Conservation (phyloP, 2,113 vertebrate genomes). For the Guaruba guarouba region DNA sequence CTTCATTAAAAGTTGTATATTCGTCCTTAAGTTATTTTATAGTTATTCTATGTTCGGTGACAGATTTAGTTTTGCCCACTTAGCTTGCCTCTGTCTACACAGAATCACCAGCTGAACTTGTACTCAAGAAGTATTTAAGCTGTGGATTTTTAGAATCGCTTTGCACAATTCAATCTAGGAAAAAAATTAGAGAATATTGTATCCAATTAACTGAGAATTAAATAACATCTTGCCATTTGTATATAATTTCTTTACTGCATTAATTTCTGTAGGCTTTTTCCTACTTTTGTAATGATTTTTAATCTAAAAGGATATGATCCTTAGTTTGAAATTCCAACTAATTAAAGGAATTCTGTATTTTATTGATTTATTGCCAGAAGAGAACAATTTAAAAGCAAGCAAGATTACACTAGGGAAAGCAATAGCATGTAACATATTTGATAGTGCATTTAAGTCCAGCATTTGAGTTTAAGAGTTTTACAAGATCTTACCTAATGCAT, state of each 20-base stretch:
- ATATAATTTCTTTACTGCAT: slow-evolving; percentile 23
- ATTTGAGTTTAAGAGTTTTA: not conserved
- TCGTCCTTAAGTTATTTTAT: not conserved
- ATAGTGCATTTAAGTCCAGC: not conserved
- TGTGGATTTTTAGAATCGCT: not conserved
- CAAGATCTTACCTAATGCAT: not conserved
- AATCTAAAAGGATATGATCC: not conserved
- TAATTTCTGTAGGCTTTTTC: slow-evolving; percentile 27
- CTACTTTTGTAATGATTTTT: slow-evolving; percentile 21
- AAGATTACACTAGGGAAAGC: not conserved
- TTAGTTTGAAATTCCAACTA: slow-evolving; percentile 43
- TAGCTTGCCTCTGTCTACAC: not conserved
- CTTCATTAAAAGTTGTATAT: not conserved
- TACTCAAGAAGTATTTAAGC: not conserved
- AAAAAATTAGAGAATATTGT: not conserved
- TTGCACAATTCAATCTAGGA: not conserved
- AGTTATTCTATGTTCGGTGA: not conserved
- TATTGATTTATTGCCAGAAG: slow-evolving; percentile 50
- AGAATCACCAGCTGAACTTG: not conserved
- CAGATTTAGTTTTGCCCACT: not conserved
- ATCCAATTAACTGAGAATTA: slow-evolving; percentile 51
- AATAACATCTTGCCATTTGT: slow-evolving; percentile 35
- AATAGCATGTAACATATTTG: not conserved
- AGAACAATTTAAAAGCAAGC: slow-evolving; percentile 14
- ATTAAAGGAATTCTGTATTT: slow-evolving; percentile 53